Conservation (phyloP, 53 echinoderm and acorn worm species). For the Henricia sp. region DNA sequence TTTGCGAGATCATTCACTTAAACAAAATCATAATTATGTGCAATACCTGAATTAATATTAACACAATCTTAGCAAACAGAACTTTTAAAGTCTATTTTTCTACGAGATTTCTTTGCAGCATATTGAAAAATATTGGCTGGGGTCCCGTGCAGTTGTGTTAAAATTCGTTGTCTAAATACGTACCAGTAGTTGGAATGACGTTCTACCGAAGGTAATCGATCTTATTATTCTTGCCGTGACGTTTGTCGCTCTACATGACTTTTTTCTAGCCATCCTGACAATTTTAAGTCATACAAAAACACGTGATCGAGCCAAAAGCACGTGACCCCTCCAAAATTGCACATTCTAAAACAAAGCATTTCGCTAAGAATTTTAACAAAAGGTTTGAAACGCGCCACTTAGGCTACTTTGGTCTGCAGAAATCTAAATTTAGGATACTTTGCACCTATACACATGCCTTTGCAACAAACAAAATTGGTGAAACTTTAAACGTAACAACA, state of each 20-base stretch:
- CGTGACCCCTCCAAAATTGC: conserved; percentile 58
- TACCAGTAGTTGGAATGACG: too few species aligned
- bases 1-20: not conserved
- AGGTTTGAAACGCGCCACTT: not conserved
- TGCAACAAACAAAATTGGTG: not conserved
- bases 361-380: conserved; percentile 9
- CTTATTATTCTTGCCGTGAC: too few species aligned
- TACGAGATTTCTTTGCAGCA: conserved; percentile 42
- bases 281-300: too few species aligned
- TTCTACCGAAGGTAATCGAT: too few species aligned
- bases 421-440: conserved; percentile 41
- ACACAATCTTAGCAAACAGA: conserved; percentile 5
- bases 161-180: too few species aligned
- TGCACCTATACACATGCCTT: conserved; percentile 51
- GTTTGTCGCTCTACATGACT: too few species aligned
- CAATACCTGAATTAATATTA: conserved; percentile 33
- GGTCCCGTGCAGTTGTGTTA: conserved; percentile 27
- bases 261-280: too few species aligned
- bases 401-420: conserved; percentile 10
- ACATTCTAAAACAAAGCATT: conserved; percentile 62
- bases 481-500: conserved; percentile 8
- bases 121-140: conserved; percentile 19
- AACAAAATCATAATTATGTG: conserved; percentile 18
- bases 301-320: conserved; percentile 10
- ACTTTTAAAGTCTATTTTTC: conserved; percentile 25